A percentile compares a stretch with the other conserved stretches of the same genome.
These are phyloP conservation scores for Pica pica DNA, from an alignment of 2,113 vertebrate species.

Conservation along the genomic window DNA sequence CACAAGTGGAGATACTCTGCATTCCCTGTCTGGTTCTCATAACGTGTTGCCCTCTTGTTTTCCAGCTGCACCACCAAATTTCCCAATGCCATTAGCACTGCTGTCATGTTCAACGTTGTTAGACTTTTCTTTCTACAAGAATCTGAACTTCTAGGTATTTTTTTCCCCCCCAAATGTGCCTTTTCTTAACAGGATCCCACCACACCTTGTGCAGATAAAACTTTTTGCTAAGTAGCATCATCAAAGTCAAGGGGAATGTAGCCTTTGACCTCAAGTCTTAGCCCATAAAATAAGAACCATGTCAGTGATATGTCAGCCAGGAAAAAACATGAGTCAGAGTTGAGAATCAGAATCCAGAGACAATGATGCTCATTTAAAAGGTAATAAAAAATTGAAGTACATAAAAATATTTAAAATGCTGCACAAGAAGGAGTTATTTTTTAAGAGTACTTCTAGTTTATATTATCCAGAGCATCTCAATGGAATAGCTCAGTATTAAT, in stretches of 20 bases:
- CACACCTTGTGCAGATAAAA: accelerated
- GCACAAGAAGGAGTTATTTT: background rate
- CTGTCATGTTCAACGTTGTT: background rate
- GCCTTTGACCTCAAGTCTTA: background rate
- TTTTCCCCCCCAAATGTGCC: accelerated
- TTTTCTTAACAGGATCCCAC: background rate
- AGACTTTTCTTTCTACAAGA: background rate
- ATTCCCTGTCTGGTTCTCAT: background rate
- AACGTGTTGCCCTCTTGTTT: background rate
- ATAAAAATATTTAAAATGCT: background rate
- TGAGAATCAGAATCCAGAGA: background rate
- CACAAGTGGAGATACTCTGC: background rate
- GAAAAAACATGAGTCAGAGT: background rate
- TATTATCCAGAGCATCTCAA: constrained; percentile 12
- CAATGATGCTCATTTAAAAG: background rate
- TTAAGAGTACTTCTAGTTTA: background rate
- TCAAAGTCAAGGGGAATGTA: background rate
- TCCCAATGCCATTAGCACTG: background rate
- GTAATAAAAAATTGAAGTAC: background rate
- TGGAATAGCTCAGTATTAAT: constrained; percentile 44
- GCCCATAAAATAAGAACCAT: background rate
- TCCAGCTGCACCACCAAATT: background rate
- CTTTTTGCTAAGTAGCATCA: background rate
- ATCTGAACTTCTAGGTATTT: background rate
- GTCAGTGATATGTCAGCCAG: background rate